phyloP scores from a whole-genome alignment of 2,888 invertebrate genomes.

The Leptopilina drosophilae region DNA sequence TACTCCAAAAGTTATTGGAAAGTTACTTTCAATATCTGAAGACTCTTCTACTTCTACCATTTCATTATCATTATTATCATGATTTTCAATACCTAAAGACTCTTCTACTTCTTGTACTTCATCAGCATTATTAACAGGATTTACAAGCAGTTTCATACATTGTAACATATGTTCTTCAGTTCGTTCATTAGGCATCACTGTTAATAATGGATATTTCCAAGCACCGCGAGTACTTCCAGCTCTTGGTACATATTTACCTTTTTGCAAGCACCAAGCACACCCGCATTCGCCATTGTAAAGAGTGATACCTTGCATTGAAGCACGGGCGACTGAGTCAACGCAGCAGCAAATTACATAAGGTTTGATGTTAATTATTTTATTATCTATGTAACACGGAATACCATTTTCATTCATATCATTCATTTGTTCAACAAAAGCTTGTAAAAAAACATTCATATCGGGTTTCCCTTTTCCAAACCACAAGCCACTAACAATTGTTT shows the following conservation, averaged over 20 bases:
- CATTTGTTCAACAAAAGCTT: slow-evolving; percentile 43
- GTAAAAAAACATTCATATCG: slow-evolving; percentile 47
- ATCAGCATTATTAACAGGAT: slow-evolving; percentile 1
- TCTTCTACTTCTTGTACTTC: background rate
- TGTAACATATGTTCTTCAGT: slow-evolving; percentile 26
- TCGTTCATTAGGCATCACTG: slow-evolving; percentile 14
- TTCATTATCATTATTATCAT: background rate
- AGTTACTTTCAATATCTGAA: background rate
- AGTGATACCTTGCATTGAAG: no score
- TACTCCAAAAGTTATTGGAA: background rate
- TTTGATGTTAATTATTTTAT: slow-evolving; percentile 27
- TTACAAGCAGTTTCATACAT: slow-evolving; percentile 35
- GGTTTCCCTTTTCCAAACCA: no score
- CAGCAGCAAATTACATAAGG: background rate
- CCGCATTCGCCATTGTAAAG: slow-evolving; percentile 46
- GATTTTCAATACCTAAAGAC: no score
- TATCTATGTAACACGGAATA: background rate
- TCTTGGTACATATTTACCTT: slow-evolving; percentile 12
- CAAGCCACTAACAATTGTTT: slow-evolving; percentile 21
- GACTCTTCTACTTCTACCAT: background rate
- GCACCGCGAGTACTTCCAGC: background rate
- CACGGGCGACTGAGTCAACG: no score
- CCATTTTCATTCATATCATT: slow-evolving; percentile 42
- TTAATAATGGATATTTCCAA: slow-evolving; percentile 43
- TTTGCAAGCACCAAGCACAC: slow-evolving; percentile 46